phyloP scores from a whole-genome alignment of 2,797 vertebrate species.

The Sebastes variabilis region DNA sequence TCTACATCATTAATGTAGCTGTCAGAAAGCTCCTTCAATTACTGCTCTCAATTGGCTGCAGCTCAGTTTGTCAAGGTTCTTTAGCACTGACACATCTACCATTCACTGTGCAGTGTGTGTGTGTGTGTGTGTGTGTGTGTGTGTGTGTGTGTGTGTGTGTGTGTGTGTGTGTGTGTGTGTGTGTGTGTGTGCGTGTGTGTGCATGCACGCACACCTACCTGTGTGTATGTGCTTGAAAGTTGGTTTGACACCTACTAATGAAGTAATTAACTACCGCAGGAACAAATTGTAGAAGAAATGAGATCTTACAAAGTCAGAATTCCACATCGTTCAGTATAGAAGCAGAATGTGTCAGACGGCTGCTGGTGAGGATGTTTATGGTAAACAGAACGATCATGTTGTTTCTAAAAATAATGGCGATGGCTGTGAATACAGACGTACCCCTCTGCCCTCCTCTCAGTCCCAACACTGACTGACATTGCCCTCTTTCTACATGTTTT shows the following conservation, averaged over 20 bases:
- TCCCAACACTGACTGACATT: no score
- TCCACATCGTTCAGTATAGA: conserved; percentile 20
- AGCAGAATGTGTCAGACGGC: not conserved
- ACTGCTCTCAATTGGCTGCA: conserved; percentile 63
- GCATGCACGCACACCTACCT: not conserved
- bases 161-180: no score
- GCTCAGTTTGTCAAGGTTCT: conserved; percentile 78
- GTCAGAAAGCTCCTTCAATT: conserved; percentile 75
- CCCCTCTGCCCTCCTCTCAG: not conserved
- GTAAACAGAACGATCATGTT: no score
- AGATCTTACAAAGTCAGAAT: conserved; percentile 40
- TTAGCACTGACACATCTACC: conserved; percentile 54
- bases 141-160: not conserved
- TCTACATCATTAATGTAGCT: conserved; percentile 67
- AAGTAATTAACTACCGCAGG: conserved; percentile 47
- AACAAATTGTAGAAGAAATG: conserved; percentile 20
- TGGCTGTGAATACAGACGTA: not conserved
- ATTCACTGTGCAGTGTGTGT: conserved; percentile 24
- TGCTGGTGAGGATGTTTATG: no score
- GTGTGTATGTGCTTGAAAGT: conserved; percentile 14
- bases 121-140: not conserved
- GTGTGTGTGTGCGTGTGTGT: not conserved
- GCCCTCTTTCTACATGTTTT: not conserved
- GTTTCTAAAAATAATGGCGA: no score
- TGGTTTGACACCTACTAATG: conserved; percentile 55